Evolutionary conservation across 1,140 invertebrate species (phyloP), one percentile per base, ranked within the genome.

Genomic region (Bombus confusus): DNA sequence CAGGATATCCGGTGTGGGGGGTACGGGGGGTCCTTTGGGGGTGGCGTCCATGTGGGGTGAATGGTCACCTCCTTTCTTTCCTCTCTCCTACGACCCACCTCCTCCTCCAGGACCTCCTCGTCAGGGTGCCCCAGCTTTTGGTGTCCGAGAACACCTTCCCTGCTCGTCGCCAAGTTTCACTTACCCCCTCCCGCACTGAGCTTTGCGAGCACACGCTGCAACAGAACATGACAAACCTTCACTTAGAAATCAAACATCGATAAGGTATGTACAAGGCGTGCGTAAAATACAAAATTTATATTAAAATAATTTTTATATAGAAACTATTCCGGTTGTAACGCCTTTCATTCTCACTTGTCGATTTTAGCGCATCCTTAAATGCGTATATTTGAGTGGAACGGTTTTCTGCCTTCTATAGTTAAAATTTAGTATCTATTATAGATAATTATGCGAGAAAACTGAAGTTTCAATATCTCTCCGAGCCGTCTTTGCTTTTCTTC

Each of bases 1-100:
- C 87, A 92, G 92, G 91, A 92, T 92, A 91, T 93, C 89, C 91
- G 92, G 83, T 92, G 89, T 91, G 83, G 91, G 92, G 91, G 92
- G 87, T 93, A 86, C 82, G 91, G 89, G 86, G 85, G 89, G 88
- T 93, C 71, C 89, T 91, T 91, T 91, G 91, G 84, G 90, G 92
- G 87, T 93, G 93, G 93, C 90, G 93, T 94, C 93, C 93, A 93
- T 94, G 93, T 93, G 93, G 93, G 90, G 92, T 93, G 88, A 79
- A 91, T 93, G 92, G 92, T 93, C 93, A 94, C 93, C 93, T 92
- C 89, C 90, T 88, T 87, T 81, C 90, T 90, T 87, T 82, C 88
- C 92, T 92, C 88, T 87, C 90, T 77, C 87, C 80, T 76, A 31
- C 78, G 77, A 75, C 43, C 87, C 85, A 80, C 87, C 85, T 86